Conservation (phyloP, 2,797 vertebrate genomes). For the Euphonia xanthogaster region DNA sequence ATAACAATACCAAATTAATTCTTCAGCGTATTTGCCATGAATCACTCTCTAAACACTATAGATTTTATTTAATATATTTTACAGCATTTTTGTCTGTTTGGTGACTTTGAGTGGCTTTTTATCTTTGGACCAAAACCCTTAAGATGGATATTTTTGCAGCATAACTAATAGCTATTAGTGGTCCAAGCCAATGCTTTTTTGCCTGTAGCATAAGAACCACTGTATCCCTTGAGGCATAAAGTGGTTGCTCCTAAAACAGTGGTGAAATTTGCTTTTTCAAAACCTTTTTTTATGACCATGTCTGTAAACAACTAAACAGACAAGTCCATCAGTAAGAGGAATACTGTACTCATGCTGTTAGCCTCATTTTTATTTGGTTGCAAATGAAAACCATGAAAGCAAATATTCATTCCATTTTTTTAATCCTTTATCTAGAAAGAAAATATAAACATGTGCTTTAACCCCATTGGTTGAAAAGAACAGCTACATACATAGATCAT, state of each 20-base stretch:
- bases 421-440: neutral
- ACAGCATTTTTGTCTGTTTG: neutral
- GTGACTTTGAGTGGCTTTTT: neutral
- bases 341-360: neutral
- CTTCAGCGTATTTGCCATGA: neutral
- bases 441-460: neutral
- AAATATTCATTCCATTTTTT: neutral
- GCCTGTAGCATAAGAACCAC: neutral
- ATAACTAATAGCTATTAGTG: neutral
- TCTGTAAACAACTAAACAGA: neutral
- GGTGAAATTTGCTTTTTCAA: neutral
- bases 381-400: neutral
- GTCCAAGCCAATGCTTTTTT: neutral
- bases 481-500: neutral
- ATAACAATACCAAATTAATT: neutral
- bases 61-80: neutral
- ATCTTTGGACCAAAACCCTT: neutral
- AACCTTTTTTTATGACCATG: accelerated
- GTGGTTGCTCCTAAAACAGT: neutral
- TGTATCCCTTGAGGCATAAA: neutral
- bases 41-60: neutral
- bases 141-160: neutral
- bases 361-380: neutral
- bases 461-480: neutral
- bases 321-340: neutral